Base-by-base conservation (phyloP, 2,888 invertebrate species). In the Geophilus truncorum region DNA sequence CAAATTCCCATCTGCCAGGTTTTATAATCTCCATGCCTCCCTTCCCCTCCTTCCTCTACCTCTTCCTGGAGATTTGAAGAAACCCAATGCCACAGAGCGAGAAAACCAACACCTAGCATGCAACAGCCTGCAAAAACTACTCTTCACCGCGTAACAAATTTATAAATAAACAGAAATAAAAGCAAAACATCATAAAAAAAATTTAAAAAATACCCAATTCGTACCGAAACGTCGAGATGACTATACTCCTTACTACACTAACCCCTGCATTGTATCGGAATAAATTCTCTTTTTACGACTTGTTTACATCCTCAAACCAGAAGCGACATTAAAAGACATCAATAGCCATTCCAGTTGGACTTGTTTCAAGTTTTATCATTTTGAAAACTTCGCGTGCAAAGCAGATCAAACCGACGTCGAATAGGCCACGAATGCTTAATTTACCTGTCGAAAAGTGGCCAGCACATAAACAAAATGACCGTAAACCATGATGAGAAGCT, bases 1-100 rank as follows among this genome's bases (percentile, higher is more conserved):
- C 62, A 62, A 62, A 62, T 62, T 62, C 62, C 62, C 62, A 62
- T 62, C 62, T 62, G 62, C 62, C 62, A 62, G 62, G 62, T 62
- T 62, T 62, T 62, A 62, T 62, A 62, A 62, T 62, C 62, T 62
- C 62, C 25, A 62, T 62, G 3, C 62, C 57, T 23, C 25, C 62
- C 18, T 25, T 23, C 57, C 62, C 62, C 62, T 62, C 62, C 62
- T 62, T 62, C 62, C 62, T 62, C 62, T 62, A 28, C 62, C 62
- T 62, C 62, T 62, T 62, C 62, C 62, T 62, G 62, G 62, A 62
- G 62, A 62, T 62, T 62, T 62, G 62, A 62, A 25, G 62, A 62
- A 62, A 62, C 23, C 25, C 62, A 62, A 62, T 28, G 62, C 62
- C 62, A 62, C 62, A 6, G 6, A 23, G 62, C 28, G 62, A 62